phyloP scores from a whole-genome alignment of 2,888 invertebrate genomes.

The Salpingus planirostris region DNA sequence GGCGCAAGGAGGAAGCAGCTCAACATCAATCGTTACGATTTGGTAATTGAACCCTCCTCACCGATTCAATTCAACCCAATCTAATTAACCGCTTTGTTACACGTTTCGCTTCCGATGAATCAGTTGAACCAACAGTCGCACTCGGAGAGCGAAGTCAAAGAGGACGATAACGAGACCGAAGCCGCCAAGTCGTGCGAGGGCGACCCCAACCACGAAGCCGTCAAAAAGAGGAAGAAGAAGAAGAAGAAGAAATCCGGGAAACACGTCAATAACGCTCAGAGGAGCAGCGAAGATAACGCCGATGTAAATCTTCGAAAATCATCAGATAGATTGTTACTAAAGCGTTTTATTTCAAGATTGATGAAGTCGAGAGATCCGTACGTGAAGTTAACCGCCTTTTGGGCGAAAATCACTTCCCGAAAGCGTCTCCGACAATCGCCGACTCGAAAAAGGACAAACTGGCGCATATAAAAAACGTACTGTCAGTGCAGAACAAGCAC shows the following conservation, averaged over 20 bases:
- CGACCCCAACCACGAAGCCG: slow-evolving; percentile 41
- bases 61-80: background rate
- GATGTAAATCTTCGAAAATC: slow-evolving; percentile 39
- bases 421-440: slow-evolving; percentile 15
- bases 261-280: slow-evolving; percentile 38
- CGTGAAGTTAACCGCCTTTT: slow-evolving; percentile 59
- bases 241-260: slow-evolving; percentile 56
- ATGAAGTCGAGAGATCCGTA: slow-evolving; percentile 59
- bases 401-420: slow-evolving; percentile 44
- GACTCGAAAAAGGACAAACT: slow-evolving; percentile 27
- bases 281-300: slow-evolving; percentile 56
- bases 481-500: slow-evolving; percentile 59
- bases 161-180: slow-evolving; percentile 58
- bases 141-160: slow-evolving; percentile 62
- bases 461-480: slow-evolving; percentile 43
- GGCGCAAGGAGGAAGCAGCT: slow-evolving; percentile 49
- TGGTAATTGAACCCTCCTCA: slow-evolving; percentile 45
- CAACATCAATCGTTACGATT: slow-evolving; percentile 59
- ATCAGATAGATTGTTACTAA: background rate
- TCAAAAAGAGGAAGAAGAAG: slow-evolving; percentile 53
- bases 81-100: background rate
- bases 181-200: slow-evolving; percentile 47
- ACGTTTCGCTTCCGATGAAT: too few relatives aligned
- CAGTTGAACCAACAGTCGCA: slow-evolving; percentile 58
- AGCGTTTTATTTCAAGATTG: slow-evolving; percentile 36